phyloP scores from a whole-genome alignment of 1,140 invertebrate species.

The Ceratina australensis region DNA sequence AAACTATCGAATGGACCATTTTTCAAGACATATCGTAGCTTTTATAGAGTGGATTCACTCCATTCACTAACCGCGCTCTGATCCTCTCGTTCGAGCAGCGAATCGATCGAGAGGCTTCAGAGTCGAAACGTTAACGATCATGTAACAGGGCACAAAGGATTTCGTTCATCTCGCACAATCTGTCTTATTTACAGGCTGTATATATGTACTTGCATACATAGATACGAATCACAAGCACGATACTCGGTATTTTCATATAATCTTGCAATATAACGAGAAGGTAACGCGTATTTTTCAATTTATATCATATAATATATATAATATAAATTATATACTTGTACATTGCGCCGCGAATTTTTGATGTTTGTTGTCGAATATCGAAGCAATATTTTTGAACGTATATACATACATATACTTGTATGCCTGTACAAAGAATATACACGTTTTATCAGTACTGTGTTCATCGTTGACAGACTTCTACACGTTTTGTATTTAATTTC shows the following conservation, averaged over 20 bases:
- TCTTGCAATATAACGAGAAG: constrained; percentile 15
- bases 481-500: constrained; percentile 41
- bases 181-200: neutral
- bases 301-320: constrained; percentile 8
- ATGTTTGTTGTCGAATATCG: constrained; percentile 37
- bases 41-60: constrained; percentile 11
- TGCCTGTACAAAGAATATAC: constrained; percentile 29
- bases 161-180: neutral
- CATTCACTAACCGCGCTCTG: constrained; percentile 2
- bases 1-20: constrained; percentile 21
- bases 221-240: neutral
- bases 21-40: constrained; percentile 32
- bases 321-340: constrained; percentile 27
- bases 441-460: constrained; percentile 44
- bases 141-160: constrained; percentile 14
- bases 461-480: constrained; percentile 21
- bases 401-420: constrained; percentile 23
- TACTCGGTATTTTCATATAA: constrained; percentile 11
- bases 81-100: constrained; percentile 20
- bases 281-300: constrained; percentile 28
- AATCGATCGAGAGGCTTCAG: neutral
- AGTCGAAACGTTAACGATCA: neutral
- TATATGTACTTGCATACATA: constrained; percentile 5
- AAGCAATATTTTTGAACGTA: constrained; percentile 38
- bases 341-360: constrained; percentile 26